Base-by-base conservation (phyloP, 2,797 vertebrate genomes). In the Acanthiza pusilla region DNA sequence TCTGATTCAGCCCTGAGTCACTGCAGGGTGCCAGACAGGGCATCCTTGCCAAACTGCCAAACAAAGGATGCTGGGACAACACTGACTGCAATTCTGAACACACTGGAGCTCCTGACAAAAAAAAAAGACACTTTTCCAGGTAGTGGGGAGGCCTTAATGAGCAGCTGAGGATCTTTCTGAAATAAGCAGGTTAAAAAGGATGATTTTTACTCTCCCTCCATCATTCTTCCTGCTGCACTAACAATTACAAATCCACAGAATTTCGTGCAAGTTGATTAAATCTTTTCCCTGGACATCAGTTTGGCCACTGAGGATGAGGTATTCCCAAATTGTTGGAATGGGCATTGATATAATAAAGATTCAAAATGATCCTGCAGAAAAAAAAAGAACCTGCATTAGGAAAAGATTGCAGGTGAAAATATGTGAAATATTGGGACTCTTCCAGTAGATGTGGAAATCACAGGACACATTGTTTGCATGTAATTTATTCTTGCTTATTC, bases 401-500 rank as follows among this genome's bases (percentile, higher is more conserved):
- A 66, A 58, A 65, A 55, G 42, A 63, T 53, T 91, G 15, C 67
- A 92, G 68, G 89, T 92, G 75, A 68, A 83, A 74, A 25, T 13
- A n/a, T 3, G 21, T 48, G 74, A 58, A 91, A 81, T 51, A 32
- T 0, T 70, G 12, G 20, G 60, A 50, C 51, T 85, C 47, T 27
- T 87, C 36, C 60, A 60, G 57, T 3, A 78, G 75, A 79, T 32
- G 22, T 74, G 60, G 65, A 94, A 91, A 89, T 70, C 63, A 60
- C 0, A 60, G 76, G 79, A 75, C 38, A 10, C 34, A 25, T 43
- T 91, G 73, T 95, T 93, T 85, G 54, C 47, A 54, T 11, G 10
- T 75, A 65, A 89, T 93, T 94, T 68, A 77, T 71, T 91, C 88
- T 51, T 78, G 89, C 82, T 94, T 83, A 85, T 91, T 93, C 91